Percentiles rank a stretch among this genome's conserved stretches.
phyloP scores from a whole-genome alignment of 2,888 invertebrate genomes.

The Yponomeuta evonymella region DNA sequence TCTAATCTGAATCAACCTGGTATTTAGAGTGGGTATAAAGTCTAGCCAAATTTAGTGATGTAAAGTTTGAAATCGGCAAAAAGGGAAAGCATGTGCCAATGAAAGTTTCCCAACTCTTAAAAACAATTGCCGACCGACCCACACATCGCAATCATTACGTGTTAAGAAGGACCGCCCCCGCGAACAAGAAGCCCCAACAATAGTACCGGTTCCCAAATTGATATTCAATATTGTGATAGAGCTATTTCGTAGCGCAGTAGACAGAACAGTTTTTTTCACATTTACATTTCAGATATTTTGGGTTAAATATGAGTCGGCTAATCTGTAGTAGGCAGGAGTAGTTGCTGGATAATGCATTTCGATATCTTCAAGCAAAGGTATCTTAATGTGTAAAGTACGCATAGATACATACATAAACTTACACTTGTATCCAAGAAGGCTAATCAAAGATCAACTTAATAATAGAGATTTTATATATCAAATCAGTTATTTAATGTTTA shows the following conservation, averaged over 20 bases:
- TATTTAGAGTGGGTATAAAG: not conserved
- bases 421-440: too few relatives aligned
- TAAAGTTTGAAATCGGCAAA: not conserved
- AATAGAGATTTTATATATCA: not conserved
- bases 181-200: slow-evolving; percentile 6
- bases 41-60: not conserved
- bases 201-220: slow-evolving; percentile 12
- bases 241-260: too few relatives aligned
- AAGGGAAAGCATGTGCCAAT: not conserved
- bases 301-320: too few relatives aligned
- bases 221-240: slow-evolving; percentile 9
- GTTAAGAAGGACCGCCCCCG: slow-evolving; percentile 10
- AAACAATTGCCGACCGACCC: slow-evolving; percentile 3
- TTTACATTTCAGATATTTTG: too few relatives aligned
- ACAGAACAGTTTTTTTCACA: too few relatives aligned
- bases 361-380: too few relatives aligned
- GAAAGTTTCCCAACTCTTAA: slow-evolving; percentile 10
- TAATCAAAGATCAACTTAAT: too few relatives aligned
- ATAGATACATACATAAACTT: too few relatives aligned
- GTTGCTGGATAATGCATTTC: too few relatives aligned
- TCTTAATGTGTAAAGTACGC: too few relatives aligned
- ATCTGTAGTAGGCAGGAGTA: too few relatives aligned
- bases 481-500: not conserved
- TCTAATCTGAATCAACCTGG: too few relatives aligned
- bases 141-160: slow-evolving; percentile 10